Base-by-base conservation (phyloP, 2,797 vertebrate species). In the Poecilia wingei region DNA sequence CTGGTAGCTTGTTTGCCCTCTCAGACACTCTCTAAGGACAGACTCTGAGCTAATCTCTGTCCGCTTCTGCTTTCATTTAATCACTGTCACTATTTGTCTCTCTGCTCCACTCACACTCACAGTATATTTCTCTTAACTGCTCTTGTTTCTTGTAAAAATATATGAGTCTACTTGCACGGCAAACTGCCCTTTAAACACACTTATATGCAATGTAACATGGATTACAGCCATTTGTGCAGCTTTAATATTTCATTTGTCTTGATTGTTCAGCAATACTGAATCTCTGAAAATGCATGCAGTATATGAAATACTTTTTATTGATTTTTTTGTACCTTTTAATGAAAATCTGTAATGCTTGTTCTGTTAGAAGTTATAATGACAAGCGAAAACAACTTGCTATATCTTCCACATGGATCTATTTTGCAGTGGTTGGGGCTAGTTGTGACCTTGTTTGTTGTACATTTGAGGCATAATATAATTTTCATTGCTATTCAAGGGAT, bases 41-140 rank as follows among this genome's bases (percentile, higher is more conserved):
- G 84, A 84, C 81, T 82, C 84, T 41, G 66, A 88, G 86, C 89
- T 93, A 90, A 94, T 93, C 90, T 91, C 84, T 87, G 92, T 87
- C 80, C 85, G 79, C 88, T 88, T 83, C 88, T 73, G 55, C 72
- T 86, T 89, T 90, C 88, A 91, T 93, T 91, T 89, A 94, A 89
- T 91, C 90, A 89, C 80, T 83, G 84, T 85, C 77, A 1, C 84
- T 87, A 76, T 82, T 78, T 81, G 86, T 89, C 84, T 81, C 83
- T 82, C 55, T 33, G 70, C 86, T 89, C 85, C 79, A 79, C 82
- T 90, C 82, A 76, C 82, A 76, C 77, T 83, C 78, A 84, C 68
- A 51, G 72, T 87, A 79, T 76, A 74, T 70, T 69, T 20, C 69
- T 75, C 70, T 57, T 31, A 31, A 43, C 31, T 47, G 25, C 75